These are phyloP conservation scores for Macrochelys suwanniensis DNA, from an alignment of 2,797 vertebrate genomes.

Conservation along the genomic window DNA sequence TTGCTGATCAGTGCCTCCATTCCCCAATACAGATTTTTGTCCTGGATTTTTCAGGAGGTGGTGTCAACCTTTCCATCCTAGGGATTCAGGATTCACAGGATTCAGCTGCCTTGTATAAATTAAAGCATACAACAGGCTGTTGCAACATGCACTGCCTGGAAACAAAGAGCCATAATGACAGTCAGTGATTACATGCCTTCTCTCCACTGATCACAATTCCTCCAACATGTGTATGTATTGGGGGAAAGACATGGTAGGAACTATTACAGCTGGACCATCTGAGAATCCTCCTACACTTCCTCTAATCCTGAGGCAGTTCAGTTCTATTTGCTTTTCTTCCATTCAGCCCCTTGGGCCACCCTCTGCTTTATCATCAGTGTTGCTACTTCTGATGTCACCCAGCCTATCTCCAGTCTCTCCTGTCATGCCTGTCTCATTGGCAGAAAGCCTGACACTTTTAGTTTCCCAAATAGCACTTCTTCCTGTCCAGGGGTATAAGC, in stretches of 20 bases:
- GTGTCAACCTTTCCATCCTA: slow-evolving; percentile 11
- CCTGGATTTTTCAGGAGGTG: slow-evolving; percentile 16
- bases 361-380: fast-evolving
- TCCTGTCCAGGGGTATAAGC: background rate
- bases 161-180: background rate
- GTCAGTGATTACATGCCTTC: background rate
- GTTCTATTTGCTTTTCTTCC: background rate
- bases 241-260: background rate
- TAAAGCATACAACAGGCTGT: background rate
- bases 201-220: background rate
- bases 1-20: background rate
- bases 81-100: background rate
- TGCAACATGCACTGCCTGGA: background rate
- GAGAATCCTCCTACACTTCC: background rate
- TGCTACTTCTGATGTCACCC: background rate
- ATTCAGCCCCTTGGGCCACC: background rate
- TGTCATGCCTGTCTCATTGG: fast-evolving
- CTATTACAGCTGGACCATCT: background rate
- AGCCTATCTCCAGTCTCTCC: background rate
- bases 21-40: slow-evolving; percentile 36
- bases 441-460: background rate
- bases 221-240: background rate
- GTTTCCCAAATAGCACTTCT: background rate
- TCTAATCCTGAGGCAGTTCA: background rate
- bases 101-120: background rate